Evolutionary conservation across 2,113 vertebrate genomes (phyloP).

Genomic region (Ciconia stormi): DNA sequence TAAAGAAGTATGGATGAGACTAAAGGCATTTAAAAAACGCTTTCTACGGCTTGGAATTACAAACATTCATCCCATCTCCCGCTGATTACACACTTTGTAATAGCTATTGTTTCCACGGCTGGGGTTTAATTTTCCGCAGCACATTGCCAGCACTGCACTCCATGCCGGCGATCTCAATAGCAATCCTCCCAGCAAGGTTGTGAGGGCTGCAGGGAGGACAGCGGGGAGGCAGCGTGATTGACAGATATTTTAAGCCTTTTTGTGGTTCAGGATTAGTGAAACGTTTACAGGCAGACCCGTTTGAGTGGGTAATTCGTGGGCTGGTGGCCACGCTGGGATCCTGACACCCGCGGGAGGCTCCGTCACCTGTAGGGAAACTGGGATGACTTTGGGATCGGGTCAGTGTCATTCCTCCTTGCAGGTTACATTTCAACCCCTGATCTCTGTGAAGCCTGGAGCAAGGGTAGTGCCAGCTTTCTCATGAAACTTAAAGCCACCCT

Average conservation of each 20-base stretch:
- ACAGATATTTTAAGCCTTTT: neutral
- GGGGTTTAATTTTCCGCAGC: slow-evolving; percentile 10
- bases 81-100: slow-evolving; percentile 11
- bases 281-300: neutral
- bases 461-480: neutral
- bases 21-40: neutral
- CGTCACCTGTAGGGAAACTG: neutral
- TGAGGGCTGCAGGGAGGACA: neutral
- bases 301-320: neutral
- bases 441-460: neutral
- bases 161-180: neutral
- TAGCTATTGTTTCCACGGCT: slow-evolving; percentile 1
- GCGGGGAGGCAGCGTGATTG: neutral
- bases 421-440: neutral
- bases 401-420: neutral
- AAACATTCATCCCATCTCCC: neutral
- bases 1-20: neutral
- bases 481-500: neutral
- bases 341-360: accelerated
- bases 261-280: neutral
- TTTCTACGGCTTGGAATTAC: neutral
- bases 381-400: neutral
- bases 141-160: neutral
- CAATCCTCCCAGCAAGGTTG: neutral
- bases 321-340: neutral